Conservation (phyloP, 2,113 vertebrate genomes). For the Cyprinus carpio region DNA sequence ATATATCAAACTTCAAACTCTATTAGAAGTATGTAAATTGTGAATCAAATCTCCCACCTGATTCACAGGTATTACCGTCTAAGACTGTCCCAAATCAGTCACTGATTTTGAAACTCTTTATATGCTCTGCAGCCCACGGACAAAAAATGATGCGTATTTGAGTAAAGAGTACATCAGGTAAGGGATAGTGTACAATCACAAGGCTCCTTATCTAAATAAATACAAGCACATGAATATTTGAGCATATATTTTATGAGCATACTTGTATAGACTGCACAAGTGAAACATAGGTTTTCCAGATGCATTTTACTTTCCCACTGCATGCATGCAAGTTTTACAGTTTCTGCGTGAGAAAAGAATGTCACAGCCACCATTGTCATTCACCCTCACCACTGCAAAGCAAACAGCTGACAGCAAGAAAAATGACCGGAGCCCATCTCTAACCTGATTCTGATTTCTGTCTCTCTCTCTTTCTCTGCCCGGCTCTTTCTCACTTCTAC, state of each 20-base stretch:
- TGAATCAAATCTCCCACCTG: neutral
- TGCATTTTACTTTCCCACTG: neutral
- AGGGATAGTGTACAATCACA: neutral
- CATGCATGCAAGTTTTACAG: neutral
- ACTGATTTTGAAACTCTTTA: neutral
- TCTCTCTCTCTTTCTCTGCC: neutral
- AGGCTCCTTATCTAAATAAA: neutral
- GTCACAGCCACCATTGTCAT: neutral
- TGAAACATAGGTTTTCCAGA: neutral
- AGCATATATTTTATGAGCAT: neutral
- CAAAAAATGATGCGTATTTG: neutral
- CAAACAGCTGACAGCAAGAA: conserved; percentile 6
- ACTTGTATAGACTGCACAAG: neutral
- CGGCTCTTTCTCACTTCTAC: neutral
- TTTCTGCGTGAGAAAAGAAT: neutral
- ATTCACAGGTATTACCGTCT: neutral
- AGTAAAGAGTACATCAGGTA: neutral
- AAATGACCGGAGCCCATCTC: conserved; percentile 16
- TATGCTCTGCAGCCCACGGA: neutral
- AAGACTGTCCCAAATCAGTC: neutral
- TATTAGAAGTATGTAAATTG: neutral
- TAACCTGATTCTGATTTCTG: conserved; percentile 1
- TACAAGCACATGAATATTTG: neutral
- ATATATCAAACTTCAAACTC: no score
- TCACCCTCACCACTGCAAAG: conserved; percentile 5